Evolutionary conservation across 2,888 invertebrate species (phyloP).

Genomic region (Caenorhabditis panamensis): DNA sequence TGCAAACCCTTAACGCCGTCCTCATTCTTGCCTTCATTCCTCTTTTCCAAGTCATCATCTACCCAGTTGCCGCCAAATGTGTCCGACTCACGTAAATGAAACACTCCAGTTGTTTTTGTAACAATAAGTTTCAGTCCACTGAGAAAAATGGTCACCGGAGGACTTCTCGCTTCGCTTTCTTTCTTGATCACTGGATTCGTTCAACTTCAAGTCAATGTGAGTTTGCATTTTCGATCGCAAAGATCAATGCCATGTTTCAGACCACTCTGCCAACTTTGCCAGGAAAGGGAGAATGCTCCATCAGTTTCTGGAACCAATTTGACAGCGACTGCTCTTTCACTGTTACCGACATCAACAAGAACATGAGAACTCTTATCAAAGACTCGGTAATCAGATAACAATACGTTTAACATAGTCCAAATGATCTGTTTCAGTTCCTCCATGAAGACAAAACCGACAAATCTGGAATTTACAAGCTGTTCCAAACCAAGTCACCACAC

Average conservation of each 20-base stretch:
- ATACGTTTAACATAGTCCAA: no score
- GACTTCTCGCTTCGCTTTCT: slow-evolving; percentile 89
- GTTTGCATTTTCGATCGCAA: neutral
- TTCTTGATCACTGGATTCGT: slow-evolving; percentile 93
- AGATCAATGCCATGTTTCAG: slow-evolving; percentile 46
- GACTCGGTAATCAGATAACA: slow-evolving; percentile 22
- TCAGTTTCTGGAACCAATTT: slow-evolving; percentile 74
- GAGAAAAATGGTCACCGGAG: slow-evolving; percentile 91
- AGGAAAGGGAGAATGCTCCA: slow-evolving; percentile 61
- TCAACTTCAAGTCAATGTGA: slow-evolving; percentile 77
- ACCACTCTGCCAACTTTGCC: slow-evolving; percentile 73
- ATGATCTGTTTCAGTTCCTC: slow-evolving; percentile 47
- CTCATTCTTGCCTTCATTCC: slow-evolving; percentile 83
- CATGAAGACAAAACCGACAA: slow-evolving; percentile 58
- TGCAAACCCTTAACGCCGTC: slow-evolving; percentile 82
- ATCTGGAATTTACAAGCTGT: slow-evolving; percentile 38
- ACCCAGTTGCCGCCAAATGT: slow-evolving; percentile 69
- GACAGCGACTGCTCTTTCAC: slow-evolving; percentile 37
- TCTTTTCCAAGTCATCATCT: slow-evolving; percentile 82
- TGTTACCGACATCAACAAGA: slow-evolving; percentile 29
- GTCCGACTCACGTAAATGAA: slow-evolving; percentile 72
- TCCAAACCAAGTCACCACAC: slow-evolving; percentile 17
- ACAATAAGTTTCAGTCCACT: slow-evolving; percentile 82
- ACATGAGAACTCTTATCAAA: slow-evolving; percentile 19
- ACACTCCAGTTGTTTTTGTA: no score